Evolutionary conservation across 2,888 invertebrate genomes (phyloP).

Genomic region (Mesorhabditis spiculigera): DNA sequence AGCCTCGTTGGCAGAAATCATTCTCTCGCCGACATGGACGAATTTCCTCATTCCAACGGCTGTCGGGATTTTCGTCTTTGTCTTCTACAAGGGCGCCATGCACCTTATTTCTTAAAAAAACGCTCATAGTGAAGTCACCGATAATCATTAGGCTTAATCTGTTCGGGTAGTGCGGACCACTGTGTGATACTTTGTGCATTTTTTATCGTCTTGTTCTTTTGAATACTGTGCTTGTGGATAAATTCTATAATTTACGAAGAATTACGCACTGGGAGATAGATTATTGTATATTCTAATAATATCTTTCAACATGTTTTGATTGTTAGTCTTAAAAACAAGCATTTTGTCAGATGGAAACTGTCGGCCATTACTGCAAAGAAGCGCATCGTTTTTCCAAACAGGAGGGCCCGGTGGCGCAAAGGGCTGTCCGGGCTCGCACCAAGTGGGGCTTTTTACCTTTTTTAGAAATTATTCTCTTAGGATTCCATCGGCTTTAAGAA

Average conservation of each 20-base stretch:
- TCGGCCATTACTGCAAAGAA: slow-evolving; percentile 13
- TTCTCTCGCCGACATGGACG: slow-evolving; percentile 56
- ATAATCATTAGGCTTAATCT: background rate
- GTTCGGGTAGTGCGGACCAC: background rate
- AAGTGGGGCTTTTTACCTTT: slow-evolving; percentile 9
- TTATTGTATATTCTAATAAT: no score
- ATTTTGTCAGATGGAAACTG: background rate
- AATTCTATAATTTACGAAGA: background rate
- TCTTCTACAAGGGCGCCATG: slow-evolving; percentile 39
- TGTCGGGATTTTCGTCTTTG: slow-evolving; percentile 51
- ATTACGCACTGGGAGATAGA: background rate
- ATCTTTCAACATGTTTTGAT: no score
- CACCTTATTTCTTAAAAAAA: slow-evolving; percentile 11
- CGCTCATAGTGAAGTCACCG: no score
- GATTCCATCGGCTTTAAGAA: no score
- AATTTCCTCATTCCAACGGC: slow-evolving; percentile 58
- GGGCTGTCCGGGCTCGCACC: slow-evolving; percentile 12
- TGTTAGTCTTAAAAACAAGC: no score
- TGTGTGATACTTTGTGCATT: background rate
- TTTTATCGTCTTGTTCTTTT: background rate
- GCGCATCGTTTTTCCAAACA: slow-evolving; percentile 8
- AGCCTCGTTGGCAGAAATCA: slow-evolving; percentile 2
- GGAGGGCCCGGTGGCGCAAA: slow-evolving; percentile 14
- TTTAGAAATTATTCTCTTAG: slow-evolving; percentile 5
- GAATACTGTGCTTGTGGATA: background rate